Evolutionary conservation across 2,888 invertebrate species (phyloP).

Genomic region (Stictocephala bisonia): DNA sequence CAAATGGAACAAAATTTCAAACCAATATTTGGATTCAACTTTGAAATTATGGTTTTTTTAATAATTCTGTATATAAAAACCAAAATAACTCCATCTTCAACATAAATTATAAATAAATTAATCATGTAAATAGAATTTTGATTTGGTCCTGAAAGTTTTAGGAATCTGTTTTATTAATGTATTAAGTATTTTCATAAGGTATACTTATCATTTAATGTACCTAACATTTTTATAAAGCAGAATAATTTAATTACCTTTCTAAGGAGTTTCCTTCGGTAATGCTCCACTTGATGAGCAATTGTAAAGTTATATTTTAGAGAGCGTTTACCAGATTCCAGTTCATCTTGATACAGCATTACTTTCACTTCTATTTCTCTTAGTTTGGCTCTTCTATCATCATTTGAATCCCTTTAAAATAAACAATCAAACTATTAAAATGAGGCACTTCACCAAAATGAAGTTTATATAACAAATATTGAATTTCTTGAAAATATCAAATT

Average conservation of each 20-base stretch:
- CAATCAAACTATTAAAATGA: background rate
- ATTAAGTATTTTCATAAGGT: too few species aligned
- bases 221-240: background rate
- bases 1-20: too few species aligned
- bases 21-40: too few species aligned
- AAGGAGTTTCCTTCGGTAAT: conserved; percentile 89
- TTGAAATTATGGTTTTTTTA: too few species aligned
- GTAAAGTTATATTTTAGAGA: conserved; percentile 79
- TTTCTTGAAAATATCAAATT: conserved; percentile 56
- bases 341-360: conserved; percentile 95
- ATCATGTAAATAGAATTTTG: too few species aligned
- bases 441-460: background rate
- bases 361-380: conserved; percentile 95
- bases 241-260: conserved; percentile 73
- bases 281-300: conserved; percentile 85
- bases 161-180: too few species aligned
- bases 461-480: background rate
- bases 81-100: too few species aligned
- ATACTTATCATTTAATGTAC: background rate
- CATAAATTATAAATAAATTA: too few species aligned
- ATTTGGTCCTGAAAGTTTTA: too few species aligned
- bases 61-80: too few species aligned
- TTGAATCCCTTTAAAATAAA: conserved; percentile 49
- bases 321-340: conserved; percentile 87
- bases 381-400: conserved; percentile 77